phyloP scores from a whole-genome alignment of 2,113 vertebrate genomes.

The Onychorhynchus coronatus region DNA sequence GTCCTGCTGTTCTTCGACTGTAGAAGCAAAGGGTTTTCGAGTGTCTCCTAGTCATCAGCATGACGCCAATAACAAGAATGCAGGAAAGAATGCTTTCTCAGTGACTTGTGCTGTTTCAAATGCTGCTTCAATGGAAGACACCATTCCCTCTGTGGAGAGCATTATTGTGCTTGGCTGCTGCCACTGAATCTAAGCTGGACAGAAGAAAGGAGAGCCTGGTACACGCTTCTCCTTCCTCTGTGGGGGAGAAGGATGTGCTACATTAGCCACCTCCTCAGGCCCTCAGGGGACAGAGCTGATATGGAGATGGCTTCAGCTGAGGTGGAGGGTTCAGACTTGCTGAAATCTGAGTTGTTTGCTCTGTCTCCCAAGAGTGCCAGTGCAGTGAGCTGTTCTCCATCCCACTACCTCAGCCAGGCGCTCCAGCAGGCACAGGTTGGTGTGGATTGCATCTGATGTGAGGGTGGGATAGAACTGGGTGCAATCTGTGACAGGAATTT shows the following conservation, averaged over 20 bases:
- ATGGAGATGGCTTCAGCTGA: neutral
- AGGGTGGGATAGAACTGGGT: conserved; percentile 17
- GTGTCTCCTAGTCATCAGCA: neutral
- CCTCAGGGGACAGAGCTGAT: neutral
- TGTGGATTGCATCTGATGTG: conserved; percentile 41
- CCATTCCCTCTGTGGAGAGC: fast-evolving
- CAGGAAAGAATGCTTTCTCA: neutral
- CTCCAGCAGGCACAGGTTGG: conserved; percentile 14
- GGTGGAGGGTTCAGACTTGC: neutral
- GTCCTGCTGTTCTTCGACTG: neutral
- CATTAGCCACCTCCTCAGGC: neutral
- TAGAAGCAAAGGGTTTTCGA: neutral
- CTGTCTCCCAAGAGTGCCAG: neutral
- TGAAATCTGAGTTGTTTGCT: neutral
- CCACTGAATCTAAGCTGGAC: neutral
- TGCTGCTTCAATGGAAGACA: neutral
- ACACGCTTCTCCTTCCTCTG: neutral
- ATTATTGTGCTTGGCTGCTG: neutral
- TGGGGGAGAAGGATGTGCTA: neutral
- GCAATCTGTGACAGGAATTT: conserved; percentile 23
- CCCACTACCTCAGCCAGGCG: neutral
- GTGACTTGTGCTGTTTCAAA: neutral
- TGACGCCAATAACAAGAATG: fast-evolving
- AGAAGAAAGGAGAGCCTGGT: neutral
- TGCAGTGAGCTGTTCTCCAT: neutral